These are phyloP conservation scores for Idris sp. DNA, from an alignment of 1,140 invertebrate species.

Conservation along the genomic window DNA sequence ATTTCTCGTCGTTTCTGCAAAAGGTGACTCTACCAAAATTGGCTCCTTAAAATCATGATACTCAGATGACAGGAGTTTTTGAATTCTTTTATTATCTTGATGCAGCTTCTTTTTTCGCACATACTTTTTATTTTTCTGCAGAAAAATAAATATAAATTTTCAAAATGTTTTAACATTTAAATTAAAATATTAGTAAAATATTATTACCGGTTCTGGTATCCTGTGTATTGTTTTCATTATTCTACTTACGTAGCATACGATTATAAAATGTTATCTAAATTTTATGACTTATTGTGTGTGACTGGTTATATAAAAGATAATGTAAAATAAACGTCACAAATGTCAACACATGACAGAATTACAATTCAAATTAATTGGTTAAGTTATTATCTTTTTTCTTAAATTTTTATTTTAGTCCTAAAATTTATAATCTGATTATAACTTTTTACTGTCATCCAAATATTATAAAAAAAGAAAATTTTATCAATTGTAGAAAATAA, in stretches of 20 bases:
- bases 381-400: not conserved
- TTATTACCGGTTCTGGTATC: too few relatives aligned
- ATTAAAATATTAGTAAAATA: not conserved
- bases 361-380: conserved; percentile 13
- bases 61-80: conserved; percentile 80
- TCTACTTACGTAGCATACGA: conserved; percentile 3
- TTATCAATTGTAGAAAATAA: not conserved
- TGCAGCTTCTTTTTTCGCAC: not conserved
- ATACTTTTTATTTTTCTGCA: not conserved
- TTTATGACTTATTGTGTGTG: conserved; percentile 15
- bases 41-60: conserved; percentile 80
- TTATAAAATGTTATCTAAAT: conserved; percentile 19
- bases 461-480: too few relatives aligned
- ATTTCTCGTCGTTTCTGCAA: conserved; percentile 81
- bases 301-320: conserved; percentile 21
- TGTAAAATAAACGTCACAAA: conserved; percentile 8
- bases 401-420: too few relatives aligned
- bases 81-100: conserved; percentile 77
- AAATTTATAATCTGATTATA: too few relatives aligned
- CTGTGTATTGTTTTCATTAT: too few relatives aligned
- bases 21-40: conserved; percentile 81
- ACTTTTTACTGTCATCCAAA: too few relatives aligned
- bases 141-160: not conserved
- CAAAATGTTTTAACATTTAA: too few relatives aligned
- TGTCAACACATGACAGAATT: conserved; percentile 10